Base-by-base conservation (phyloP, 2,797 vertebrate genomes). In the Sphaeramia orbicularis region DNA sequence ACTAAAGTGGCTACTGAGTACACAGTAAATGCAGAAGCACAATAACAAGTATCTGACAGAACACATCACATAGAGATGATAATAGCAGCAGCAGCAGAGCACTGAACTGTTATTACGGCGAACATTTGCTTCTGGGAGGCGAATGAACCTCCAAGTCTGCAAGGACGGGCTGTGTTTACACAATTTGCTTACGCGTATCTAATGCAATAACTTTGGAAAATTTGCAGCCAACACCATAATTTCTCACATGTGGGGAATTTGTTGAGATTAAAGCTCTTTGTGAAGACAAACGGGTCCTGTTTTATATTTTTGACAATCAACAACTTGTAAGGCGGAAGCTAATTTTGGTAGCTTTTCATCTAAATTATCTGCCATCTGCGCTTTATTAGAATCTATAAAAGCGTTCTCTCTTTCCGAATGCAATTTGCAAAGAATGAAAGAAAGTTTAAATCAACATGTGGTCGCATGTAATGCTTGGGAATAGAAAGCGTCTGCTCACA, bases 301-400 rank as follows among this genome's bases (percentile, higher is more conserved):
- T 66, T 53, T 30, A 51, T 65, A 49, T 61, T 11, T 7, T 13
- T 27, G 61, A 18, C 40, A 69, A 79, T 81, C 72, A 81, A 86
- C 71, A 81, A 79, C 54, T 51, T 32, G 38, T 5, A n/a, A 56
- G 53, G 63, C 44, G 14, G 38, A 6, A 68, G 73, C 75, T 84
- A 64, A 70, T 80, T 71, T 44, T 53, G 58, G 18, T 32, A 27
- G 54, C 10, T 36, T 63, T 74, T 76, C 52, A 57, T 81, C 40
- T 71, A 49, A 50, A 78, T 82, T 47, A 80, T 76, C 62, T 11
- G 18, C 78, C 83, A 80, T 87, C 81, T 78, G 81, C 13, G 21
- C 63, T 72, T 71, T 71, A 82, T 82, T 80, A 74, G 69, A 40
- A 76, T 1, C 30, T 1, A 12, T 45, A 18, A 62, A 71, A 48